phyloP scores from a whole-genome alignment of 2,797 vertebrate species.

The Amblyraja radiata region DNA sequence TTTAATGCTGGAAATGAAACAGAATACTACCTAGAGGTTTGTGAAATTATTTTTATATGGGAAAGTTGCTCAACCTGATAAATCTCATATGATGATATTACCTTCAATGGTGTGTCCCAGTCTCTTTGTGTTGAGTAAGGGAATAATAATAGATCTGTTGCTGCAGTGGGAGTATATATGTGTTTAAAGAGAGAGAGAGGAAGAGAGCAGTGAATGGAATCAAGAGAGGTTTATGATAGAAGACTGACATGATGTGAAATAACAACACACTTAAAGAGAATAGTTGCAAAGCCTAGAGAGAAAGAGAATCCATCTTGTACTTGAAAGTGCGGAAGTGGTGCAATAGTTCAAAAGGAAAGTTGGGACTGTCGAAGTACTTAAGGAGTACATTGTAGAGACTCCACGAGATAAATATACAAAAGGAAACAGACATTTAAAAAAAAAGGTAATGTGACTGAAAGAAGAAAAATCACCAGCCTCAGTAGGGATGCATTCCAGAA shows the following conservation, averaged over 20 bases:
- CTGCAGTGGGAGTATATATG: background rate
- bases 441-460: background rate
- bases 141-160: background rate
- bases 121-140: background rate
- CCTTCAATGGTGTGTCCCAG: background rate
- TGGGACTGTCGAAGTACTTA: background rate
- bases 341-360: background rate
- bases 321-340: background rate
- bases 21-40: background rate
- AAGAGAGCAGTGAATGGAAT: background rate
- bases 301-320: background rate
- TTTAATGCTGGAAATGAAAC: background rate
- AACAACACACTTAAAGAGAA: background rate
- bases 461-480: background rate
- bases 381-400: background rate
- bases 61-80: background rate
- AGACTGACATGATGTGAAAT: background rate
- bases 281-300: background rate
- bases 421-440: background rate
- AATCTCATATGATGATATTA: background rate
- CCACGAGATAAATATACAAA: background rate
- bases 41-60: background rate
- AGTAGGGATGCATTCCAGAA: slow-evolving; percentile 9
- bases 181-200: too few species aligned
- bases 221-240: background rate